Base-by-base conservation (phyloP, 2,113 vertebrate species). In the Egretta garzetta region DNA sequence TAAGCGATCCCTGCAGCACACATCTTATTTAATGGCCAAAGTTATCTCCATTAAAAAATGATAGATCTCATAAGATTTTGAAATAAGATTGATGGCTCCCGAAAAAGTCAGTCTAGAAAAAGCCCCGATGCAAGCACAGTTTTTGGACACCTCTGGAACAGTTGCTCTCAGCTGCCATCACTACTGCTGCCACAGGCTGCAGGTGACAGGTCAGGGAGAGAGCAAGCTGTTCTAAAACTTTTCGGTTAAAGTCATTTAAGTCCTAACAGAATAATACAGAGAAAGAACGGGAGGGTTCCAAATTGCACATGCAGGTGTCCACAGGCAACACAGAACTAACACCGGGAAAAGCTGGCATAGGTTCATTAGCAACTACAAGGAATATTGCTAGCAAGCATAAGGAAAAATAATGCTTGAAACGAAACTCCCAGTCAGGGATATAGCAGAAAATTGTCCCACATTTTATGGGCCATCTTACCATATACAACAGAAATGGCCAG, bases 401-500 rank as follows among this genome's bases (percentile, higher is more conserved):
- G 19, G 28, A 39, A 81, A 43, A 80, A 43, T 2, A 67, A 59
- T 6, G 9, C 73, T 88, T 53, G 14, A 39, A 88, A 70, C 28
- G 2, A 50, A 92, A 45, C 3, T 72, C 14, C 24, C 52, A 30
- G 1, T 5, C 30, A 74, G 45, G 45, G 37, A 85, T 0, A 33
- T 0, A 72, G 58, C 43, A 86, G 41, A 56, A 74, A 90, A 45
- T 17, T 53, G 37, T 3, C 68, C 80, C 90, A 14, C 8, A 2
- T 62, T 70, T 71, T 47, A 49, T 1, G 58, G 92, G 50, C 93
- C 85, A 50, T 73, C 99, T 99, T 97, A 99, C 99, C 99, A 99
- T 85, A 96, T 99, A 99, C 58, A 99, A 88, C 66, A 99, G 99
- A 67, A 99, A 99, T 6, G 99, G 99, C 99, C 99, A 99, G 88